These are phyloP conservation scores for Orientallactaga bullata DNA, from an alignment of 2,113 vertebrate genomes.

Conservation along the genomic window DNA sequence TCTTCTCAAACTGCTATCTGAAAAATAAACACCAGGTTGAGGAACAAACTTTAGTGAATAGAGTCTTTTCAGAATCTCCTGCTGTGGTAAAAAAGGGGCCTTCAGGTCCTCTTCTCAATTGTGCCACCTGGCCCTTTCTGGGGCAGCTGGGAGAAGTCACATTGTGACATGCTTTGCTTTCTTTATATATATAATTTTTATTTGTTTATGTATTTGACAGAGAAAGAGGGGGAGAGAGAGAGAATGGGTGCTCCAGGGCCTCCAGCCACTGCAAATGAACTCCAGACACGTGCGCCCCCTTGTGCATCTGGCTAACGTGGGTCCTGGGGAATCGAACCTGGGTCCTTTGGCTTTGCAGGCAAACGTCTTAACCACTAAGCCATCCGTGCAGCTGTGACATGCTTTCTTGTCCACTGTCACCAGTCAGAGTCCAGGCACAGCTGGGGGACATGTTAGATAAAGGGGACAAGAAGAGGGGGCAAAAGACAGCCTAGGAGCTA, in stretches of 20 bases:
- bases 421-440: neutral
- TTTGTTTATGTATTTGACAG: too few relatives aligned
- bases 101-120: neutral
- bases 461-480: neutral
- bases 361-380: too few relatives aligned
- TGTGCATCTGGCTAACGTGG: too few relatives aligned
- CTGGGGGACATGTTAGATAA: neutral
- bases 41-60: neutral
- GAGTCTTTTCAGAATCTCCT: neutral
- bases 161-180: neutral
- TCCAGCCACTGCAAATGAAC: too few relatives aligned
- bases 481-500: neutral
- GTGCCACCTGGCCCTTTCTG: neutral
- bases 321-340: too few relatives aligned
- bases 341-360: too few relatives aligned
- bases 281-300: too few relatives aligned
- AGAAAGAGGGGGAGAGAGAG: too few relatives aligned
- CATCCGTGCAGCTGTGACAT: too few relatives aligned
- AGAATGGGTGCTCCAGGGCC: too few relatives aligned
- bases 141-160: neutral
- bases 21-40: constrained; percentile 72
- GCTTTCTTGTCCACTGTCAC: neutral
- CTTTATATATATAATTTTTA: too few relatives aligned
- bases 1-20: constrained; percentile 69
- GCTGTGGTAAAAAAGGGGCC: neutral